Evolutionary conservation across 2,797 vertebrate genomes (phyloP), one percentile per base, ranked within the genome.

Genomic region (Fratercula arctica): DNA sequence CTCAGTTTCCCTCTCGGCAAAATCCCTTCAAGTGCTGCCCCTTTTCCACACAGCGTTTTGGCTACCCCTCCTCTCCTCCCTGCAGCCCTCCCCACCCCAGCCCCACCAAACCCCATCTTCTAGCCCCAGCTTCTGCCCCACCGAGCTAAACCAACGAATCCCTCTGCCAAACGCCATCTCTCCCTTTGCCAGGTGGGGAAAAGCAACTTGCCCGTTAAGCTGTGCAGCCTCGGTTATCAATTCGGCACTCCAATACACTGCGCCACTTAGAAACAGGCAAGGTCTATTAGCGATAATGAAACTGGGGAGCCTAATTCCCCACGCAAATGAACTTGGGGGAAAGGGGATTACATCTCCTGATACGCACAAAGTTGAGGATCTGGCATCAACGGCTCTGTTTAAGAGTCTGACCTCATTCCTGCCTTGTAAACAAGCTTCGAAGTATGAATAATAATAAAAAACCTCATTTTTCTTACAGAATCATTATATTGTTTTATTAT

Each of bases 401-500:
- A 41, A 35, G 70, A 95, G 24, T 39, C 93, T 96, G 93, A 89
- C 84, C 89, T 97, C 81, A n/a, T 91, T 96, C 84, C 85, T 91
- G 92, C 81, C 74, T 84, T 69, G 90, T 93, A 95, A 93, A 82
- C 61, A 85, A 89, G 82, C 90, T 84, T 43, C 82, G n/a, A 90
- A 96, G 69, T 82, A 90, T 91, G 96, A 97, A 97, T 97, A 97
- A 95, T 94, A 95, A 96, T 94, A 83, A 93, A 96, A 60, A 57
- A 3, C 12, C 23, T 95, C 83, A 73, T 96, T 97, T 96, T 96
- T 97, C 97, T 95, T 79, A 70, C 92, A 89, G 92, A 95, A 95
- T 85, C 93, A 90, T 96, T 97, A 95, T 77, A 93, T 90, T 86
- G 91, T 87, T 97, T 97, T 94, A 92, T 96, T 97, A 96, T 95